Evolutionary conservation across 2,888 invertebrate species (phyloP), one percentile per base, ranked within the genome.

Genomic region (Eulithis testata): DNA sequence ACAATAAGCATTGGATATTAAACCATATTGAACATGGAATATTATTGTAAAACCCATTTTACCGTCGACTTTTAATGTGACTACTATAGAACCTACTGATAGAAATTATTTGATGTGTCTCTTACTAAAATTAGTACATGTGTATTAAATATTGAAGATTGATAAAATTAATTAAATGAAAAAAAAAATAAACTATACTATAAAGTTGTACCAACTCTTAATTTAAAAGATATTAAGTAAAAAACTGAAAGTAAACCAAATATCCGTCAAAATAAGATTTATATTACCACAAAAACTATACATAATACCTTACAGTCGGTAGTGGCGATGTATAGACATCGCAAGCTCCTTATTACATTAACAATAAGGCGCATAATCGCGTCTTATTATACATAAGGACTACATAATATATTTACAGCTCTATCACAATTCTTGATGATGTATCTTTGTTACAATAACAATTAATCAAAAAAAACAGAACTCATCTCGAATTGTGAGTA

Each of bases 321-420:
- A 76, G 74, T 73, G 78, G 72, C 75, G 71, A 73, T 73, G 74
- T 59, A 36, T 72, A 72, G 21, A 66, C 56, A 72, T 77, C 76
- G 78, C 80, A 79, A 82, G 82, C 83, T 83, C 83, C 73, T 76
- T 76, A 59, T 73, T 49, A 68, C 62, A 65, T 66, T 55, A 63
- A 67, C 67, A 69, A 67, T 67, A 62, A 66, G 68, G 66, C 64
- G 61, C 43, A 43, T 27, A 11, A 44, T 60, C 60, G 63, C 66
- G 65, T 61, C 47, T 44, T 59, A 62, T 62, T 69, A 60, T 70
- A 69, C 61, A 69, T 66, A 72, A 8, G 40, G 57, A 21, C 67
- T 69, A 68, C 50, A 64, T 57, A 64, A 64, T 55, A 66, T 72
- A 72, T 72, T 56, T 72, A 72, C 70, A 72, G 6, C 52, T 65